A percentile compares a stretch with the other conserved stretches of the same genome.
These are phyloP conservation scores for Acanthornis magna DNA, from an alignment of 2,797 vertebrate species.

Conservation along the genomic window DNA sequence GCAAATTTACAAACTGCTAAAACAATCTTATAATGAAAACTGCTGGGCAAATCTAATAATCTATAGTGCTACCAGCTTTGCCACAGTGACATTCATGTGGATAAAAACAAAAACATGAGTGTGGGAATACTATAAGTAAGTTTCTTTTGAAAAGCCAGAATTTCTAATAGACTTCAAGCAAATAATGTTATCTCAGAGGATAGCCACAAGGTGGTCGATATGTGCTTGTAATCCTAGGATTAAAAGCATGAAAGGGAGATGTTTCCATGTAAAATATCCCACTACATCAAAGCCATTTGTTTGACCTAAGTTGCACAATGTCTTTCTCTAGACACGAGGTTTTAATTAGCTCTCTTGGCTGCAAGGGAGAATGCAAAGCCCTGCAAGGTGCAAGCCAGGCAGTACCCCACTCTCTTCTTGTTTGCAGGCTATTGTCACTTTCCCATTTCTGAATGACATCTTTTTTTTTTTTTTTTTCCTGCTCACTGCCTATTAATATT, in stretches of 20 bases:
- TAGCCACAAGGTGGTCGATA: not conserved
- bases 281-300: not conserved
- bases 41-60: not conserved
- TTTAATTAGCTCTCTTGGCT: conserved; percentile 30
- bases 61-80: not conserved
- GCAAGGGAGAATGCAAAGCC: not conserved
- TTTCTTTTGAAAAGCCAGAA: not conserved
- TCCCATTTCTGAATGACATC: not conserved
- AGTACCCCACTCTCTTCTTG: not conserved
- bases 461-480: not conserved
- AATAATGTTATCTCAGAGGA: not conserved
- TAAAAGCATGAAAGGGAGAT: not conserved
- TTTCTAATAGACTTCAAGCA: not conserved
- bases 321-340: not conserved
- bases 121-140: not conserved
- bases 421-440: not conserved
- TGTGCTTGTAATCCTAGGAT: not conserved
- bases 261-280: not conserved
- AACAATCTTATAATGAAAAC: not conserved
- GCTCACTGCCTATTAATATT: not conserved
- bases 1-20: not conserved
- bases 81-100: not conserved
- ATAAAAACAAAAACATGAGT: not conserved
- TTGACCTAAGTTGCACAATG: not conserved
- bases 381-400: not conserved